phyloP scores from a whole-genome alignment of 2,113 vertebrate genomes.

The Pluvianellus socialis region DNA sequence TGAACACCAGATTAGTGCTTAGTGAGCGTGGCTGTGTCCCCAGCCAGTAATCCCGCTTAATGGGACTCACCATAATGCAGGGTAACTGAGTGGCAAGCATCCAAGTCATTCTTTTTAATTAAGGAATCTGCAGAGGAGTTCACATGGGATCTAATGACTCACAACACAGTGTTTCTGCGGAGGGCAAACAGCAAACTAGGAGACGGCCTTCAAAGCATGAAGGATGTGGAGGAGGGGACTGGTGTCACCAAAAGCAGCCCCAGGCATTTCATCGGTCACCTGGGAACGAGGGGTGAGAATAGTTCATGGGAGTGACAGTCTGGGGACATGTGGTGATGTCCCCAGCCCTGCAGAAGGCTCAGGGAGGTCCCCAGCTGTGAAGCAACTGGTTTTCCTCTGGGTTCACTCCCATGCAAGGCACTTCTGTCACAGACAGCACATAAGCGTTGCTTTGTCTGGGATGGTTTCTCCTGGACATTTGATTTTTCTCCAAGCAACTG shows the following conservation, averaged over 20 bases:
- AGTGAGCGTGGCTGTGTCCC: background rate
- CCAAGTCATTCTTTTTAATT: background rate
- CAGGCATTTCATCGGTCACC: background rate
- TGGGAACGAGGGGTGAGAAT: background rate
- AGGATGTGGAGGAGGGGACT: background rate
- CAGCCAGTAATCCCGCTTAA: background rate
- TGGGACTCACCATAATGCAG: background rate
- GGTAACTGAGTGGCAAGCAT: background rate
- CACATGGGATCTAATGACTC: background rate
- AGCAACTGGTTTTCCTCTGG: background rate
- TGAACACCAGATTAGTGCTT: background rate
- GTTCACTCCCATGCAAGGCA: background rate
- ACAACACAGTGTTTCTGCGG: accelerated
- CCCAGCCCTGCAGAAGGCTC: background rate
- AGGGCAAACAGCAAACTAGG: background rate
- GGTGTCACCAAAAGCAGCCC: background rate
- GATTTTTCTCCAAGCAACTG: background rate
- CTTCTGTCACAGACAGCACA: background rate
- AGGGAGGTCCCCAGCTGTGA: background rate
- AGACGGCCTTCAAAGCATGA: background rate
- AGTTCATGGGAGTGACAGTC: background rate
- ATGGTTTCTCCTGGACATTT: background rate
- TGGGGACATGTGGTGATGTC: accelerated
- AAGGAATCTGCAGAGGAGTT: background rate
- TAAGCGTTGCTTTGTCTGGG: background rate